Percentiles rank a stretch among this genome's conserved stretches.
phyloP scores from a whole-genome alignment of 2,797 vertebrate genomes.

The Onychomys torridus region DNA sequence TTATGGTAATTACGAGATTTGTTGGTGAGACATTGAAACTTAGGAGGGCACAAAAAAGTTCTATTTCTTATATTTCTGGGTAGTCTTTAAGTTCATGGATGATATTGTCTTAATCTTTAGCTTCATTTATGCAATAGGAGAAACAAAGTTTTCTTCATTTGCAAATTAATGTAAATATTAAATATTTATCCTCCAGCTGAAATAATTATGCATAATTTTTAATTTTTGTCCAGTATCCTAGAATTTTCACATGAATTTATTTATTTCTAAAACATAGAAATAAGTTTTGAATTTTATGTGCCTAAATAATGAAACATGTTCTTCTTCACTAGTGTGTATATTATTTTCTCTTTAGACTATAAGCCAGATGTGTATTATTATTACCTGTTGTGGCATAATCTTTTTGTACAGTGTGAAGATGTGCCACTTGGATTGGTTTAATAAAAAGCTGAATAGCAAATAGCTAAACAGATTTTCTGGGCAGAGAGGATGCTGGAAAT shows the following conservation, averaged over 20 bases:
- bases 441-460: no score
- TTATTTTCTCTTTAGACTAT: background rate
- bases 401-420: background rate
- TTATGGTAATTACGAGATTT: background rate
- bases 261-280: constrained; percentile 29
- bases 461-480: no score
- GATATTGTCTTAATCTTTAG: constrained; percentile 3
- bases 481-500: no score
- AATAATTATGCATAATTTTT: constrained; percentile 30
- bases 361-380: background rate
- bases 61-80: constrained; percentile 9
- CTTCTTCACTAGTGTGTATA: background rate
- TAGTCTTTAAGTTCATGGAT: constrained; percentile 38
- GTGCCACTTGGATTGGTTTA: background rate
- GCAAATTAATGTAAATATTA: constrained; percentile 22
- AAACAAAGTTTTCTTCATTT: constrained; percentile 29
- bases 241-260: constrained; percentile 7
- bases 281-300: background rate
- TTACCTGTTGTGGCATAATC: background rate
- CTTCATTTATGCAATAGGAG: background rate
- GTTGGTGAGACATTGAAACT: background rate
- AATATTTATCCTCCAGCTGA: background rate
- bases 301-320: background rate
- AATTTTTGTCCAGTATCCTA: background rate
- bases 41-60: background rate